phyloP scores from a whole-genome alignment of 1,140 invertebrate genomes.

The Cryptotermes secundus region DNA sequence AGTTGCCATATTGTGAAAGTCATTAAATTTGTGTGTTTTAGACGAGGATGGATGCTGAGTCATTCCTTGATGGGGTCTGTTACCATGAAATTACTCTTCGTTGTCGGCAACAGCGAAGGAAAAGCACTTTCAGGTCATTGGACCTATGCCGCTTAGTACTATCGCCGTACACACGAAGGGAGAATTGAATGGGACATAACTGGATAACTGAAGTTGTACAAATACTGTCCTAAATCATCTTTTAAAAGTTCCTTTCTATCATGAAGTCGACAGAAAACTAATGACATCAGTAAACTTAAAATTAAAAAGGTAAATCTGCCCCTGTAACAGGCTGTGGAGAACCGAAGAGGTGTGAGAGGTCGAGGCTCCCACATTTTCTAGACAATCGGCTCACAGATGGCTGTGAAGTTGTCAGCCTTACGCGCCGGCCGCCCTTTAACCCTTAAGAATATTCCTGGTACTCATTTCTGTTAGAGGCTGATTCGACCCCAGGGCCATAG shows the following conservation, averaged over 20 bases:
- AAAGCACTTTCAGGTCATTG: not conserved
- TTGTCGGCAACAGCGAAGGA: not conserved
- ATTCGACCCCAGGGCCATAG: too few relatives aligned
- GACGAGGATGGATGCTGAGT: not conserved
- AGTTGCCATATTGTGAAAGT: not conserved
- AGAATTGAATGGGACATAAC: not conserved
- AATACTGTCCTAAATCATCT: not conserved
- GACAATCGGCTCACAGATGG: too few relatives aligned
- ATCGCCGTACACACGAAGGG: not conserved
- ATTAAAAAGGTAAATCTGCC: too few relatives aligned
- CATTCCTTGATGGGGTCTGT: not conserved
- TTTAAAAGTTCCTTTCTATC: not conserved
- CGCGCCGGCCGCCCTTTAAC: too few relatives aligned
- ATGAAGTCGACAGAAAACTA: not conserved
- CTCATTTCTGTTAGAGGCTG: too few relatives aligned
- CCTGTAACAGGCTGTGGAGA: too few relatives aligned
- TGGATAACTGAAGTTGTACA: not conserved
- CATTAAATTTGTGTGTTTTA: conserved; percentile 20
- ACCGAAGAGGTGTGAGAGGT: too few relatives aligned
- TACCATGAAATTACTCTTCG: conserved; percentile 16
- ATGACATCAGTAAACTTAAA: not conserved
- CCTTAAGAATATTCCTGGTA: too few relatives aligned
- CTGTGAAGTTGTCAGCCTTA: too few relatives aligned
- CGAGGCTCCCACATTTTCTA: too few relatives aligned
- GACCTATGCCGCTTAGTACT: not conserved